Evolutionary conservation across 2,797 vertebrate species (phyloP).

Genomic region (Lutra lutra): DNA sequence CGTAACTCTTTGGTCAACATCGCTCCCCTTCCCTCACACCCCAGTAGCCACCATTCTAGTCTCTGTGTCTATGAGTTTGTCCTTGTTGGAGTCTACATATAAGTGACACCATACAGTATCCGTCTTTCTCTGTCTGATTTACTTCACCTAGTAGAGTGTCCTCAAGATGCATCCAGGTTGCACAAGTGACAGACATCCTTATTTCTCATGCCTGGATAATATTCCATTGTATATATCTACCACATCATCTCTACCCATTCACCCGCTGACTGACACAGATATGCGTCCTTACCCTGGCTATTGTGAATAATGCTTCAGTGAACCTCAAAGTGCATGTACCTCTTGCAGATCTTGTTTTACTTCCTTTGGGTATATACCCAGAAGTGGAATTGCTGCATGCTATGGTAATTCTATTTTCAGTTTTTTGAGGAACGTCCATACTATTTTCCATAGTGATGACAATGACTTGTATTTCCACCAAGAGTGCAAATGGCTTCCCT

Average conservation of each 20-base stretch:
- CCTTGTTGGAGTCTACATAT: background rate
- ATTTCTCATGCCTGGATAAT: background rate
- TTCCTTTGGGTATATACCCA: background rate
- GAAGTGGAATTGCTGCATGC: background rate
- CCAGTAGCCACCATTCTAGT: background rate
- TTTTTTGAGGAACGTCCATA: background rate
- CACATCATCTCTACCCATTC: background rate
- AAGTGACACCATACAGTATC: background rate
- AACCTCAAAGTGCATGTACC: background rate
- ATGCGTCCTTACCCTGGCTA: background rate
- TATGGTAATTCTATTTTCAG: background rate
- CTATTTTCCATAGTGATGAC: background rate
- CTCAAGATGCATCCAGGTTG: background rate
- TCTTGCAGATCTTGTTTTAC: background rate
- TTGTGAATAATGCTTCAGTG: background rate
- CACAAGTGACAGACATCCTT: background rate
- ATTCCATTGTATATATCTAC: background rate
- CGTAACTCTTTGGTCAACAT: background rate
- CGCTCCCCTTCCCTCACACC: background rate
- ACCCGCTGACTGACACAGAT: background rate
- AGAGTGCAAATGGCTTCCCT: background rate
- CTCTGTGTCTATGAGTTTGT: background rate
- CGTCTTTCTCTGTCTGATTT: background rate
- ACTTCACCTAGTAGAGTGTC: background rate
- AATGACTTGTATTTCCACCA: background rate